Conservation (phyloP, 2,113 vertebrate genomes). For the Alectura lathami region DNA sequence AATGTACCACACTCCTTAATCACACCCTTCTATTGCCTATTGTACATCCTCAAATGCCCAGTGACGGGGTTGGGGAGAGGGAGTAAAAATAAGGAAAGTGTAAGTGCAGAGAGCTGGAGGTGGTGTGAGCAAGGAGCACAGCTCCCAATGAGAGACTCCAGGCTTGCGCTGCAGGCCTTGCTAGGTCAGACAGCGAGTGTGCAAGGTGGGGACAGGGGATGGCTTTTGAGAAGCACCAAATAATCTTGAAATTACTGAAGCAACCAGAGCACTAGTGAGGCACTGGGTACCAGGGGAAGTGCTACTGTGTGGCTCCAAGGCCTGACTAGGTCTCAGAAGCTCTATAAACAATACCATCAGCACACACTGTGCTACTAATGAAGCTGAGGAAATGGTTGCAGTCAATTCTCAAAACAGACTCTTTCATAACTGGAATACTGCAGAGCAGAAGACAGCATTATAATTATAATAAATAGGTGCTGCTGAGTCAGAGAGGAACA, state of each 20-base stretch:
- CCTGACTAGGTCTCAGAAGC: background rate
- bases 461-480: slow-evolving; percentile 6
- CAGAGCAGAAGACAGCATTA: slow-evolving; percentile 31
- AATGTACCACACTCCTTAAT: background rate
- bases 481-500: slow-evolving; percentile 3
- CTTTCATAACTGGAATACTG: slow-evolving; percentile 36
- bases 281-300: background rate
- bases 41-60: background rate
- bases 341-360: background rate
- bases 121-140: background rate
- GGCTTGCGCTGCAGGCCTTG: background rate
- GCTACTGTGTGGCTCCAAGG: background rate
- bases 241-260: background rate
- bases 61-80: background rate
- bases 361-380: background rate
- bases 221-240: background rate
- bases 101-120: background rate
- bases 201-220: background rate
- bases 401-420: slow-evolving; percentile 22
- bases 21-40: background rate
- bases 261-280: background rate
- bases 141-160: background rate
- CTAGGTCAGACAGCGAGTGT: background rate
- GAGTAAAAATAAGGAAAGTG: background rate
- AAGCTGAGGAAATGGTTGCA: slow-evolving; percentile 28